A percentile compares a stretch with the other conserved stretches of the same genome.
phyloP scores from a whole-genome alignment of 2,113 vertebrate genomes.

The Amblyopsis rosae region DNA sequence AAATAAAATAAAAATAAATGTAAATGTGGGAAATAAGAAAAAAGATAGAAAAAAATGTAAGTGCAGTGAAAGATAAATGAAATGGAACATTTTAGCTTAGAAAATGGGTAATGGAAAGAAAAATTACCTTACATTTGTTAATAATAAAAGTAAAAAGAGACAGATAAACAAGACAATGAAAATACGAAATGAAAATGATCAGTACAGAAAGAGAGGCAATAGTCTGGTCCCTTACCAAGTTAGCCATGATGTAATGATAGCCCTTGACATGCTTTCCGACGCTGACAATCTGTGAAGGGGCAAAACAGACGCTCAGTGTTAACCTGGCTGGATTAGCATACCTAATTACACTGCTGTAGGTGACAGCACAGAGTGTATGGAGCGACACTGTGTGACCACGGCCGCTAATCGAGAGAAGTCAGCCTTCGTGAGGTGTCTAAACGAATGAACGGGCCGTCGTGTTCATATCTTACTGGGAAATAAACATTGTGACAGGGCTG shows the following conservation, averaged over 20 bases:
- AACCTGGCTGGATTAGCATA: slow-evolving; percentile 50
- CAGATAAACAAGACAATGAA: background rate
- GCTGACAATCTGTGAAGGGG: slow-evolving; percentile 87
- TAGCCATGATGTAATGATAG: slow-evolving; percentile 99
- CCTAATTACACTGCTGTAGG: slow-evolving; percentile 43
- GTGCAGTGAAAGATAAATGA: background rate
- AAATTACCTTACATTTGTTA: no score
- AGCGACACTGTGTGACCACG: slow-evolving; percentile 7
- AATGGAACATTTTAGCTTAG: background rate
- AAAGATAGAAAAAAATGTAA: background rate
- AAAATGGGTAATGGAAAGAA: background rate
- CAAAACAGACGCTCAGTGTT: slow-evolving; percentile 32
- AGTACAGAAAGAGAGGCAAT: background rate
- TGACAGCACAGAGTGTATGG: slow-evolving; percentile 30
- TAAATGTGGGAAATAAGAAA: background rate
- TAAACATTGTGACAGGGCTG: no score
- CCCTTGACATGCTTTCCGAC: slow-evolving; percentile 98
- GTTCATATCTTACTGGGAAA: slow-evolving; percentile 5
- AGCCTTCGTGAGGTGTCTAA: slow-evolving; percentile 23
- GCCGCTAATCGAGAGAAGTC: slow-evolving; percentile 21
- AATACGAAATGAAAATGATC: background rate
- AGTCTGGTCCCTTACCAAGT: slow-evolving; percentile 82
- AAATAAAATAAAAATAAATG: background rate
- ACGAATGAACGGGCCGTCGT: slow-evolving; percentile 40
- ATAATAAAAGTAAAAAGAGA: background rate